Base-by-base conservation (phyloP, 2,888 invertebrate genomes). In the Drosophila pseudotakahashii region DNA sequence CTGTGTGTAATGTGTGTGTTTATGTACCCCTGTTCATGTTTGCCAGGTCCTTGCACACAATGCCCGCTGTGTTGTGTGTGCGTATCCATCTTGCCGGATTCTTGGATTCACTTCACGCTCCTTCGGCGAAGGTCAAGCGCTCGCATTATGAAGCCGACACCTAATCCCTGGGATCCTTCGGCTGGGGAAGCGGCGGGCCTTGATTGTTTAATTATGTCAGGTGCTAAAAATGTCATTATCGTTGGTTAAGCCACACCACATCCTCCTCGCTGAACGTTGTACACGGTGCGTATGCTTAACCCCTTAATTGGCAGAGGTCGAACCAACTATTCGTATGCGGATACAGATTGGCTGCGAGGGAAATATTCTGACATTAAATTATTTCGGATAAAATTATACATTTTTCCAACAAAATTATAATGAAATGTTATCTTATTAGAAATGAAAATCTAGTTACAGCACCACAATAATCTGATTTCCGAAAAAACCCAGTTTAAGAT, bases 181-280 rank as follows among this genome's bases (percentile, higher is more conserved):
- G 41, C 34, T 34, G 59, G 30, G 30, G 30, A 30, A 7, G 30
- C 30, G 44, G 34, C 34, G 51, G 59, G 53, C 30, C 51, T 32
- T 58, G 58, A 82, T 75, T 83, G 78, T 88, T 88, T 88, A 88
- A 84, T 88, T 88, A 84, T 88, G 83, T 80, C 86, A 84, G 88
- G 88, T 88, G 86, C 75, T 82, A 82, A 71, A 82, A 78, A 79
- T 71, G 86, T 70, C 75, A 76, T 88, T 84, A 84, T 82, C 69
- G 63, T 52, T 47, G 50, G 58, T 36, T 53, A 32, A 42, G 62
- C 34, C 57, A 34, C 16, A 45, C 16, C 50, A 30, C 58, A 30
- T n/a, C 36, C 16, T n/a, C n/a, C 36, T 16, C 2, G 39, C 34
- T 11, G n/a, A n/a, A 16, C 16, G 26, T 39, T 19, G 53, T 50